Percentiles rank a stretch among this genome's conserved stretches.
Conservation (phyloP, 2,113 vertebrate species). For the Alectura lathami region DNA sequence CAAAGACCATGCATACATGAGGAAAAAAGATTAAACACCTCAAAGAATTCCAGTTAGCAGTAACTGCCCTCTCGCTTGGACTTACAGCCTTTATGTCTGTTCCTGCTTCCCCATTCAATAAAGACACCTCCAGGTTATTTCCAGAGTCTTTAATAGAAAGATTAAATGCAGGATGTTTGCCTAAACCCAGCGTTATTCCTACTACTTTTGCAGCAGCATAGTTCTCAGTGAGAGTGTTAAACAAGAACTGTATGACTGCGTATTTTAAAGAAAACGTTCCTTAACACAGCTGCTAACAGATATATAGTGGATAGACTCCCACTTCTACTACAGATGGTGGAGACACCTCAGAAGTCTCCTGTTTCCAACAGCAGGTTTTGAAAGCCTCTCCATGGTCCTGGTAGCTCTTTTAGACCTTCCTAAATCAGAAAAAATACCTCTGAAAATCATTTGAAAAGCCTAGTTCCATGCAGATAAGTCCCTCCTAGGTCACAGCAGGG, state of each 20-base stretch:
- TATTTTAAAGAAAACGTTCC: neutral
- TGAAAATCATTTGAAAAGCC: neutral
- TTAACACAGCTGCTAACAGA: neutral
- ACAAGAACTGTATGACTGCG: neutral
- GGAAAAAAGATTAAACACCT: neutral
- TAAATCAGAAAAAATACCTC: neutral
- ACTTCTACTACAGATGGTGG: neutral
- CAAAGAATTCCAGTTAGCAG: neutral
- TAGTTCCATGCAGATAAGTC: neutral
- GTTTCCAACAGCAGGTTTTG: neutral
- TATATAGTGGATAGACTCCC: neutral
- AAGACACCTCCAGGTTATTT: rapidly evolving
- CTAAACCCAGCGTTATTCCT: neutral
- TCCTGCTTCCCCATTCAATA: neutral
- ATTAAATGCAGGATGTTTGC: neutral
- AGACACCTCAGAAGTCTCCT: neutral
- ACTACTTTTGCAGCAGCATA: neutral
- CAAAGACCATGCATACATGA: neutral
- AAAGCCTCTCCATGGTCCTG: neutral
- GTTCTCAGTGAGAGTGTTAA: neutral
- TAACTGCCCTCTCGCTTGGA: neutral
- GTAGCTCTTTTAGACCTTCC: neutral
- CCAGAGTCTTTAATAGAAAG: neutral
- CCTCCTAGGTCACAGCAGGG: neutral
- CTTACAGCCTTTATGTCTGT: rapidly evolving